Percentiles rank a stretch among this genome's conserved stretches.
Conservation (phyloP, 1,140 invertebrate genomes). For the honey bee (Apis mellifera) region DNA sequence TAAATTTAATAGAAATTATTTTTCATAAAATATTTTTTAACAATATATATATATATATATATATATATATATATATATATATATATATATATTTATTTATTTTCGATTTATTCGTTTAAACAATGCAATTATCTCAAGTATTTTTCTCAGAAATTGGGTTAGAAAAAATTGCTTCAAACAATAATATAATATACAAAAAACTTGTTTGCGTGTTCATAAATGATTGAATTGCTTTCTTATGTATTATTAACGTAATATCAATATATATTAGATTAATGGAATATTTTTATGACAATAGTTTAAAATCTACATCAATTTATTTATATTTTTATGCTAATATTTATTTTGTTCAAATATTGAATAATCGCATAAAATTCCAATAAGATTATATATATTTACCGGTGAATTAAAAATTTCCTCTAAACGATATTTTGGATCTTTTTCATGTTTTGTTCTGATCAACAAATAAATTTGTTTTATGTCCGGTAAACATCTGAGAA, state of each 20-base stretch:
- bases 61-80: background rate
- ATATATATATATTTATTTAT: background rate
- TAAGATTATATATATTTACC: conserved; percentile 78
- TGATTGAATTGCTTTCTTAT: background rate
- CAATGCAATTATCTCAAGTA: no score
- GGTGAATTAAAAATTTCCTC: conserved; percentile 86
- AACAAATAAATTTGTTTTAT: conserved; percentile 89
- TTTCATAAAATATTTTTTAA: background rate
- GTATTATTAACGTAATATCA: background rate
- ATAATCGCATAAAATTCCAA: background rate
- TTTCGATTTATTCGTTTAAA: no score
- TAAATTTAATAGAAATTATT: background rate
- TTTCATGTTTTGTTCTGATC: conserved; percentile 90
- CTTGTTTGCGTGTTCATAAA: background rate
- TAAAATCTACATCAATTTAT: background rate
- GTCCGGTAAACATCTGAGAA: conserved; percentile 85
- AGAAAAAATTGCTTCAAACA: background rate
- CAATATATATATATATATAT: background rate
- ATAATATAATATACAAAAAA: background rate
- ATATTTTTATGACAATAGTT: background rate
- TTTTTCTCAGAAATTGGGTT: background rate
- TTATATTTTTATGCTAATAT: no score
- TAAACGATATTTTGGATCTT: conserved; percentile 86
- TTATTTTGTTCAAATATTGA: background rate
- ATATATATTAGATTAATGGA: no score